A percentile compares a stretch with the other conserved stretches of the same genome.
phyloP scores from a whole-genome alignment of 2,113 vertebrate species.

The Dasyprocta punctata region DNA sequence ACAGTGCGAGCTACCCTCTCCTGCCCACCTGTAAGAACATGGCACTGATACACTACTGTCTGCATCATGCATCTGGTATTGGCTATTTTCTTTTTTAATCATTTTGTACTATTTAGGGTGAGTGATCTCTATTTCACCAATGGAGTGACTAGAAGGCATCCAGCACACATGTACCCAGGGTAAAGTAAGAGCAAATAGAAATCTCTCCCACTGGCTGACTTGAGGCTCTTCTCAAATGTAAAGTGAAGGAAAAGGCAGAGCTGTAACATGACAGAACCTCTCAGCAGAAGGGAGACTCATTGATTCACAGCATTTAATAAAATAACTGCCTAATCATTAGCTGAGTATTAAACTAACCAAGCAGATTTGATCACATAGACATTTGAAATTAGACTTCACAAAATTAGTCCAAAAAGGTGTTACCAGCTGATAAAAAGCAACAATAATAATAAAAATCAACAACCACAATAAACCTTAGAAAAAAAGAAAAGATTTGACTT shows the following conservation, averaged over 20 bases:
- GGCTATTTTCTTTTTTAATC: too few relatives aligned
- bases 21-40: too few relatives aligned
- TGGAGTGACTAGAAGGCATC: too few relatives aligned
- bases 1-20: too few relatives aligned
- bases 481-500: background rate
- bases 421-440: background rate
- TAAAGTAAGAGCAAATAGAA: background rate
- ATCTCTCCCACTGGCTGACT: background rate
- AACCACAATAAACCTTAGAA: background rate
- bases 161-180: too few relatives aligned
- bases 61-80: too few relatives aligned
- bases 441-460: background rate
- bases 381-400: background rate
- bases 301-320: background rate
- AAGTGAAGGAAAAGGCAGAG: background rate
- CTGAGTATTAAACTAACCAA: background rate
- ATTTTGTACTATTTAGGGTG: too few relatives aligned
- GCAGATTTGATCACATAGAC: background rate
- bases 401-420: background rate
- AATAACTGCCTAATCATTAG: background rate
- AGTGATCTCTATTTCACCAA: too few relatives aligned
- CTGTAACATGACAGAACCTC: background rate
- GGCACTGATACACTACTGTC: too few relatives aligned
- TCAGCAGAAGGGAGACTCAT: background rate
- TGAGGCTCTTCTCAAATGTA: background rate